Evolutionary conservation across 2,797 vertebrate genomes (phyloP).

Genomic region (Bradypodion pumilum): DNA sequence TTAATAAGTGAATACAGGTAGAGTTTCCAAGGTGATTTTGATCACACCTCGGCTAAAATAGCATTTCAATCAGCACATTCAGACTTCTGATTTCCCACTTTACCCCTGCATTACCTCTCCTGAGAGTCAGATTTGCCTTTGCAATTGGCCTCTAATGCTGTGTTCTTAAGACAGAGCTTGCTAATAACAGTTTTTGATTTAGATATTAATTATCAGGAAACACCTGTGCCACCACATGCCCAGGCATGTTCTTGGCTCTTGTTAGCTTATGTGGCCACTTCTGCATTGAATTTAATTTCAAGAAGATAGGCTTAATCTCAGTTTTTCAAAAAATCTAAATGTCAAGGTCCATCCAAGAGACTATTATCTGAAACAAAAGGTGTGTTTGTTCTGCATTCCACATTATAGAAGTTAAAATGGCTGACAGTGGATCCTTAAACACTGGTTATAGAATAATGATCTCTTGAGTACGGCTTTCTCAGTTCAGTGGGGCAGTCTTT

Average conservation of each 20-base stretch:
- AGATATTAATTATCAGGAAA: constrained; percentile 18
- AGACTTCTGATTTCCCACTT: not conserved
- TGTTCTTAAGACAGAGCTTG: not conserved
- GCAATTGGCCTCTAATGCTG: not conserved
- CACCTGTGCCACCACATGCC: not conserved
- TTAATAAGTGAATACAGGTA: no score
- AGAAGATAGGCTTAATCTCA: not conserved
- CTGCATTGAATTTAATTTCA: constrained; percentile 10
- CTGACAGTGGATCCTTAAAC: no score
- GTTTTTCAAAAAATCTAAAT: not conserved
- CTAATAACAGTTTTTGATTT: constrained; percentile 1
- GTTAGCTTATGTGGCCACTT: constrained; percentile 4
- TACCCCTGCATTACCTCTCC: not conserved
- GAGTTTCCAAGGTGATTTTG: not conserved
- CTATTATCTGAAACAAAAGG: not conserved
- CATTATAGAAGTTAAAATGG: no score
- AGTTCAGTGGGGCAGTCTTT: no score
- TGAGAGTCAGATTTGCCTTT: constrained; percentile 11
- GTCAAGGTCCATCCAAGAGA: not conserved
- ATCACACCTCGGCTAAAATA: not conserved
- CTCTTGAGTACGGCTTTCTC: no score
- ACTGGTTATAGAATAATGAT: no score
- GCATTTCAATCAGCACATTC: not conserved
- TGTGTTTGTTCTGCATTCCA: no score
- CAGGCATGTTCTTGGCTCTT: not conserved